Conservation (phyloP, 2,797 vertebrate genomes). For the Serranus cabrilla region DNA sequence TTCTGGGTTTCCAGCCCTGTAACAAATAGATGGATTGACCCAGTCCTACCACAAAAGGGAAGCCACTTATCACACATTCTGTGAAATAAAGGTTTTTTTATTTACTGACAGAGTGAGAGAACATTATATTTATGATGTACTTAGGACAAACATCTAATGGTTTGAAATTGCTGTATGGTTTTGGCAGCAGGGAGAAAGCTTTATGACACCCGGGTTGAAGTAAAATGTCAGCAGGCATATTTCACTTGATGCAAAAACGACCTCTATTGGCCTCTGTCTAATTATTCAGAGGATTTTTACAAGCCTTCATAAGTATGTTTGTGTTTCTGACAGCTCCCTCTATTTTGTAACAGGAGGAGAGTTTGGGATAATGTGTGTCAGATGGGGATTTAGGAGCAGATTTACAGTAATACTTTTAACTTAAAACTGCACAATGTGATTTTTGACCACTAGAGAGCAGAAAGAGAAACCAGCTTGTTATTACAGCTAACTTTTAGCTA, state of each 20-base stretch:
- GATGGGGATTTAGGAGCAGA: conserved; percentile 34
- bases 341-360: conserved; percentile 38
- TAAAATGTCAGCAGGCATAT: conserved; percentile 67
- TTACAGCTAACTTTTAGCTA: neutral
- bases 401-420: conserved; percentile 20
- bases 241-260: conserved; percentile 66
- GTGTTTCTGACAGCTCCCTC: conserved; percentile 61
- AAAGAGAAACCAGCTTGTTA: neutral
- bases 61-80: conserved; percentile 56
- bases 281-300: conserved; percentile 61
- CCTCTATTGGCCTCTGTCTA: conserved; percentile 51
- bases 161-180: conserved; percentile 66
- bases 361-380: conserved; percentile 50
- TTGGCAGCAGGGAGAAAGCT: conserved; percentile 65
- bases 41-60: conserved; percentile 30
- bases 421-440: conserved; percentile 17
- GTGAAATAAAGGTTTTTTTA: conserved; percentile 54
- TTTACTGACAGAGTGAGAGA: conserved; percentile 51
- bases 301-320: conserved; percentile 58
- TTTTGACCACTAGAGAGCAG: conserved; percentile 34
- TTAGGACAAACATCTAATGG: conserved; percentile 62
- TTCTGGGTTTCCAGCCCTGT: neutral
- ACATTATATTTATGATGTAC: conserved; percentile 55
- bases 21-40: conserved; percentile 28
- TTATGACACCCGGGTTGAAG: conserved; percentile 57